Conservation (phyloP, 2,797 vertebrate species). For the Sciaenops ocellatus region DNA sequence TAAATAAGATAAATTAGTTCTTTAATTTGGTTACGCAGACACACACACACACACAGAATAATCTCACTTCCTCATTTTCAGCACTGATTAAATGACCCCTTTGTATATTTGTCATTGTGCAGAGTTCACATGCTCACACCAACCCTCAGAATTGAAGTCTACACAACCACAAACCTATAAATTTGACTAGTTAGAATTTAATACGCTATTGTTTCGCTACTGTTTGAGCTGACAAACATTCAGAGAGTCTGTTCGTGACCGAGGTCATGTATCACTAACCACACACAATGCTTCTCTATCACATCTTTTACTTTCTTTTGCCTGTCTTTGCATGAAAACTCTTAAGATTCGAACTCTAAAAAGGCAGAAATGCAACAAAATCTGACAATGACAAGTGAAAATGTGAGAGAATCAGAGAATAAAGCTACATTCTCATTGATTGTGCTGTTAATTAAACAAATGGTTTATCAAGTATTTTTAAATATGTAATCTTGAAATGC, state of each 20-base stretch:
- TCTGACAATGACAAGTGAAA: not conserved
- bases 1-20: not conserved
- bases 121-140: conserved; percentile 24
- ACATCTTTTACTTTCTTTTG: not conserved
- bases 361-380: not conserved
- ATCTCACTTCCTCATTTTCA: conserved; percentile 61
- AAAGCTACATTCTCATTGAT: not conserved
- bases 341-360: not conserved
- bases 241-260: not conserved
- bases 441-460: not conserved
- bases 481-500: conserved; percentile 5
- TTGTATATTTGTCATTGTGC: conserved; percentile 47
- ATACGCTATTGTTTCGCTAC: not conserved
- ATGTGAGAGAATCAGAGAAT: not conserved
- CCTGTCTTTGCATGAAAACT: not conserved
- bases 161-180: not conserved
- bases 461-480: not conserved
- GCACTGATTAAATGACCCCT: conserved; percentile 53
- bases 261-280: not conserved
- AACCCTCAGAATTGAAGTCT: not conserved
- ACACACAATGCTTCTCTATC: not conserved
- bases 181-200: not conserved
- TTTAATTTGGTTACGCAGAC: not conserved
- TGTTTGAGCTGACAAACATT: not conserved
- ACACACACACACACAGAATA: conserved; percentile 2